These are phyloP conservation scores for Cervus canadensis DNA, from an alignment of 2,113 vertebrate genomes.

Conservation along the genomic window DNA sequence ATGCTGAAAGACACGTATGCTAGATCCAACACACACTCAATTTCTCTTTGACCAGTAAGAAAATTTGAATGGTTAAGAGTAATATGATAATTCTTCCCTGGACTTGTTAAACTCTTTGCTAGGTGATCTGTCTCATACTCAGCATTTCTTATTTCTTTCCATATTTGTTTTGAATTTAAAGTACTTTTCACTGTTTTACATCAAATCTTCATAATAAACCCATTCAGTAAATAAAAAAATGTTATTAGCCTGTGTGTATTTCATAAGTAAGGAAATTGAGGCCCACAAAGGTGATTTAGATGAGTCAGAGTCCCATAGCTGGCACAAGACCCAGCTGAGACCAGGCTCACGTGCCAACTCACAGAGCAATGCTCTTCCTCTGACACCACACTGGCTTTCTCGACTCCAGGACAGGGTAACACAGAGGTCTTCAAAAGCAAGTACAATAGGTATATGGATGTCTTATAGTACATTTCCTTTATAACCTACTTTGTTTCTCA, in stretches of 20 bases:
- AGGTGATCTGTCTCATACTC: not conserved
- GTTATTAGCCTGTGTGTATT: not conserved
- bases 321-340: not conserved
- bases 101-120: not conserved
- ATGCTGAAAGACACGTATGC: not conserved
- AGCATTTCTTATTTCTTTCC: not conserved
- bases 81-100: not conserved
- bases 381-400: not conserved
- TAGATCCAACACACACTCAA: not conserved
- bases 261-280: not conserved
- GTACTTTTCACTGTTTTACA: not conserved
- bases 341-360: too few species aligned
- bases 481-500: not conserved
- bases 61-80: not conserved
- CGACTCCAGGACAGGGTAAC: not conserved
- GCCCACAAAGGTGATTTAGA: not conserved
- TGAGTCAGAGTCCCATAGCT: not conserved
- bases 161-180: not conserved
- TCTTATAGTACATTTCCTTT: not conserved
- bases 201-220: not conserved
- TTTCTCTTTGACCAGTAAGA: not conserved
- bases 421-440: not conserved
- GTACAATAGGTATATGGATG: not conserved
- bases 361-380: not conserved
- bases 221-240: not conserved